Conservation (phyloP, 2,888 invertebrate species). For the Scaptomyza polygonia region DNA sequence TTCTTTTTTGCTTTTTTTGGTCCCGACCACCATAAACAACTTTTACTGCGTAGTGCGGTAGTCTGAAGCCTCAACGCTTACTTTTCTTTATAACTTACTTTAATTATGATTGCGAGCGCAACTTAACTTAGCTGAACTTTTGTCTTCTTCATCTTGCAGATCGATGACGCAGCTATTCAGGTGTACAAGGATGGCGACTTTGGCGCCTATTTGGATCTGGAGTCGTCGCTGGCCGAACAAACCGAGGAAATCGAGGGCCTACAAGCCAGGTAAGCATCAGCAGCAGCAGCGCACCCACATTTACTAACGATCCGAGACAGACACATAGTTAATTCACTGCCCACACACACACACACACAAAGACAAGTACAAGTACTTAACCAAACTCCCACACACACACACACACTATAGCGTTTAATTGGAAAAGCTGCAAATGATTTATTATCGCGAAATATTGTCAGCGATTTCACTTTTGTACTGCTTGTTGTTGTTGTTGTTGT, state of each 20-base stretch:
- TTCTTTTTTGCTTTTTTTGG: slow-evolving; percentile 30
- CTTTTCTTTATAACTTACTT: slow-evolving; percentile 64
- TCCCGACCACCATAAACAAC: slow-evolving; percentile 70
- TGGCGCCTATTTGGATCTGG: slow-evolving; percentile 98
- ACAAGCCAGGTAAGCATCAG: slow-evolving; percentile 96
- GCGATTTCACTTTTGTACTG: slow-evolving; percentile 54
- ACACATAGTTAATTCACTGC: slow-evolving; percentile 15
- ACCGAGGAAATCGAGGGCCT: slow-evolving; percentile 98
- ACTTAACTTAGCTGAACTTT: slow-evolving; percentile 28
- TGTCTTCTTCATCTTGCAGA: slow-evolving; percentile 85
- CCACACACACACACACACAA: slow-evolving; percentile 17
- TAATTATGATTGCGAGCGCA: slow-evolving; percentile 67
- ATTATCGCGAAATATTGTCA: slow-evolving; percentile 27
- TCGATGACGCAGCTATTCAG: slow-evolving; percentile 98
- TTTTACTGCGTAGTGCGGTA: slow-evolving; percentile 70
- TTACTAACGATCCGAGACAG: slow-evolving; percentile 50
- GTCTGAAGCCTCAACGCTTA: slow-evolving; percentile 46
- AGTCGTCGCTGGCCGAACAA: slow-evolving; percentile 98
- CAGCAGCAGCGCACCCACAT: slow-evolving; percentile 15
- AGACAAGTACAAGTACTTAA: neutral
- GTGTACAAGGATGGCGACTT: slow-evolving; percentile 98
- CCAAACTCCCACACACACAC: slow-evolving; percentile 25
- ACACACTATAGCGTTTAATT: slow-evolving; percentile 13
- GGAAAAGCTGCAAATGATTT: slow-evolving; percentile 35
- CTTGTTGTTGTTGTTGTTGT: no score